Evolutionary conservation across 2,113 vertebrate genomes (phyloP).

Genomic region (Carassius carassius): DNA sequence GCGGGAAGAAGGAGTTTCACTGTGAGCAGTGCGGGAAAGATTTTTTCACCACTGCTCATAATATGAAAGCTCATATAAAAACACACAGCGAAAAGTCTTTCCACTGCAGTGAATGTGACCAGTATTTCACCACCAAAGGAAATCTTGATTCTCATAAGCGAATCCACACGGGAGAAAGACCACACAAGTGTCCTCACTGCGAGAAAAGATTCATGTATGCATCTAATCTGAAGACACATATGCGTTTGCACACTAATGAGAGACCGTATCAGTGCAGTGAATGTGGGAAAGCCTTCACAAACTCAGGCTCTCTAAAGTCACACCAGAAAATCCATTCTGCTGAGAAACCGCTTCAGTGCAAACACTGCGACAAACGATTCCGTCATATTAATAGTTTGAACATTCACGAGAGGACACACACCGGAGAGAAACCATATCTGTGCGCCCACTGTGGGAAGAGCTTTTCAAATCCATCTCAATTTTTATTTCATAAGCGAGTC

Average conservation of each 20-base stretch:
- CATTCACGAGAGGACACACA: neutral
- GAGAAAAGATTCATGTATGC: neutral
- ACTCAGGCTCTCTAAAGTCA: neutral
- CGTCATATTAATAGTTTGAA: neutral
- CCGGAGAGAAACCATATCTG: conserved; percentile 13
- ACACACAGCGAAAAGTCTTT: no score
- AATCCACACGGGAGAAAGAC: conserved; percentile 39
- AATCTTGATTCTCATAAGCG: conserved; percentile 35
- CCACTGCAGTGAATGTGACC: conserved; percentile 39
- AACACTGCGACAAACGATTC: conserved; percentile 11
- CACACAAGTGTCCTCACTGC: conserved; percentile 45
- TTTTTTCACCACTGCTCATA: no score
- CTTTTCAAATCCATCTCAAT: neutral
- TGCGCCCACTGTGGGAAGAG: conserved; percentile 41
- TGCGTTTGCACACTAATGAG: conserved; percentile 30
- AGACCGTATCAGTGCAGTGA: conserved; percentile 42
- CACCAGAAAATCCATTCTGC: conserved; percentile 12
- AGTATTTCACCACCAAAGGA: conserved; percentile 40
- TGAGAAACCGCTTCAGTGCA: conserved; percentile 17
- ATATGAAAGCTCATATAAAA: no score
- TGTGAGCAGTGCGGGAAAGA: conserved; percentile 15
- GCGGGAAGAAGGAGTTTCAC: conserved; percentile 26
- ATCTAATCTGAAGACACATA: neutral
- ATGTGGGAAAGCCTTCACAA: conserved; percentile 41
- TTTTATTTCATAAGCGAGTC: conserved; percentile 18